These are phyloP conservation scores for Syrrhaptes paradoxus DNA, from an alignment of 2,113 vertebrate species.

Conservation along the genomic window DNA sequence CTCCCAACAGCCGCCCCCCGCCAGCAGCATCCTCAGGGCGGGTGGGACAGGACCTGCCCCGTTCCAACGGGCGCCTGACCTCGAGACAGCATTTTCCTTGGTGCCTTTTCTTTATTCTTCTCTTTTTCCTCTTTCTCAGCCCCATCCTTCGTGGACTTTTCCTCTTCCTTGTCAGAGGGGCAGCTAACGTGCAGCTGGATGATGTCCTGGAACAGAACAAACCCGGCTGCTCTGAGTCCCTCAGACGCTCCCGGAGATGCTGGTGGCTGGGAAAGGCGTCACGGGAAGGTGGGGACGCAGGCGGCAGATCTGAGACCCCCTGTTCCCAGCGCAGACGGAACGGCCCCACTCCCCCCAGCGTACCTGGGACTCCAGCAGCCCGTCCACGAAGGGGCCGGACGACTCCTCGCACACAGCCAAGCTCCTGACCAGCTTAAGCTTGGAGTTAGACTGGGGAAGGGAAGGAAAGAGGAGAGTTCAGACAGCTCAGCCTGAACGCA, in stretches of 20 bases:
- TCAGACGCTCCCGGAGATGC: not conserved
- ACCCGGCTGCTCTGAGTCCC: not conserved
- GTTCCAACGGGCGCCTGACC: slow-evolving; percentile 74
- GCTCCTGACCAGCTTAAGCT: slow-evolving; percentile 96
- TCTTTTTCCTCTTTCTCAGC: slow-evolving; percentile 96
- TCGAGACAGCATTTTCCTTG: slow-evolving; percentile 95
- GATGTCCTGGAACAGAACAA: slow-evolving; percentile 82
- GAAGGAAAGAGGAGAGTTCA: not conserved
- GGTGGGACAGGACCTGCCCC: not conserved
- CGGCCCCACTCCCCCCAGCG: not conserved
- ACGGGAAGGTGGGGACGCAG: not conserved
- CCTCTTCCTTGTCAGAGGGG: slow-evolving; percentile 97
- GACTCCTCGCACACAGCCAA: slow-evolving; percentile 98
- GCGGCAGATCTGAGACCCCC: not conserved
- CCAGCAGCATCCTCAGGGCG: not conserved
- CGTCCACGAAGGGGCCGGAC: slow-evolving; percentile 87
- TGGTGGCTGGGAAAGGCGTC: not conserved
- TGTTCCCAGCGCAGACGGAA: not conserved
- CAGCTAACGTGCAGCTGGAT: slow-evolving; percentile 97
- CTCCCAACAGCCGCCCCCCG: not conserved
- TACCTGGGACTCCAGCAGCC: slow-evolving; percentile 88
- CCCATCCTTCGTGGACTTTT: slow-evolving; percentile 92
- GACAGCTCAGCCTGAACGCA: not conserved
- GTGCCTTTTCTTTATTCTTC: slow-evolving; percentile 91
- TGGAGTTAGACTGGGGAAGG: slow-evolving; percentile 90